Percentiles rank a stretch among this genome's conserved stretches.
Evolutionary conservation across 2,797 vertebrate species (phyloP).

Genomic region (Pseudotriccus pelzelni): DNA sequence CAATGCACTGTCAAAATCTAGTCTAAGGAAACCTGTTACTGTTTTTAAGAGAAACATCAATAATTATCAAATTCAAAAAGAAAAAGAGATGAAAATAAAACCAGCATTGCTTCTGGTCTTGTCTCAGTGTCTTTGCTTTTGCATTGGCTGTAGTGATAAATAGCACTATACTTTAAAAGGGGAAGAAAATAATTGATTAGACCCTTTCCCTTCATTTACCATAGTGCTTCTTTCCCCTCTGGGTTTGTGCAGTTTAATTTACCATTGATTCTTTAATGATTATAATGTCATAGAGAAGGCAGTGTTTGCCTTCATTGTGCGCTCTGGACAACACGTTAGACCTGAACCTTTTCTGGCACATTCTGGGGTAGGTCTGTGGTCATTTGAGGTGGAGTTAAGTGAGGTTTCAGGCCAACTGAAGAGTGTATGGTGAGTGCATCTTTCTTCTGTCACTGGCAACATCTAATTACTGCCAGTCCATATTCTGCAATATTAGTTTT

Average conservation of each 20-base stretch:
- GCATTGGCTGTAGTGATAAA: constrained; percentile 17
- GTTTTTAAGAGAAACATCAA: background rate
- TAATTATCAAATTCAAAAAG: background rate
- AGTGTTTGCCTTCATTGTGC: constrained; percentile 66
- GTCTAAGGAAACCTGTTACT: background rate
- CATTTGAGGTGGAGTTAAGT: background rate
- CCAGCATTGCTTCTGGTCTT: background rate
- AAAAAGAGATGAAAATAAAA: background rate
- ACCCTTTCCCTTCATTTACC: constrained; percentile 27
- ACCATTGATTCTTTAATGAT: constrained; percentile 76
- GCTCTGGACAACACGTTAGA: background rate
- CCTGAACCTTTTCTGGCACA: background rate
- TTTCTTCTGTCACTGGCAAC: constrained; percentile 15
- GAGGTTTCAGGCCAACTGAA: background rate
- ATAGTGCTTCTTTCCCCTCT: background rate
- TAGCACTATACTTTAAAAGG: background rate
- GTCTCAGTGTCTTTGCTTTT: constrained; percentile 4
- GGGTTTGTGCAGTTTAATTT: constrained; percentile 74
- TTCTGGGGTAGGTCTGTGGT: background rate
- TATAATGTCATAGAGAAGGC: constrained; percentile 36
- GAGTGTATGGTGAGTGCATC: background rate
- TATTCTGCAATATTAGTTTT: background rate
- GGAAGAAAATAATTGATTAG: constrained; percentile 61
- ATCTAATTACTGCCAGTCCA: constrained; percentile 2
- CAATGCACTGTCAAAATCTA: background rate